Evolutionary conservation across 2,888 invertebrate genomes (phyloP).

Genomic region (Ferrisia virgata): DNA sequence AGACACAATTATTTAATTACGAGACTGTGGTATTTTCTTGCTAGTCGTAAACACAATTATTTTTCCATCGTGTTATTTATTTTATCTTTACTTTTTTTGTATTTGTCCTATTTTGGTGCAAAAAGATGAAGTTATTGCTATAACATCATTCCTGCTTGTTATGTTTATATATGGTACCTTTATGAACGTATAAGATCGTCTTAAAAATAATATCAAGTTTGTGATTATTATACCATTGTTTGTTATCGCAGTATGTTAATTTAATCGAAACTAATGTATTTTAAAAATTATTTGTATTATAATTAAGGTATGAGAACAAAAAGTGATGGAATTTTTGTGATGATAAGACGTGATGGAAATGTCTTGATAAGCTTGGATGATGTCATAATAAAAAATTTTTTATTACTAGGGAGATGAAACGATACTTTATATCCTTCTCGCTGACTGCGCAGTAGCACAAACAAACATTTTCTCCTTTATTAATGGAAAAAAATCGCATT

Average conservation of each 20-base stretch:
- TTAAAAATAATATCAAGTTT: neutral
- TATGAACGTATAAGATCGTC: neutral
- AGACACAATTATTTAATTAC: slow-evolving; percentile 34
- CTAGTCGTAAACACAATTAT: slow-evolving; percentile 44
- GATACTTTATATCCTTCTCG: too few relatives aligned
- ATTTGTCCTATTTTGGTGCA: neutral
- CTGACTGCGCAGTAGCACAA: too few relatives aligned
- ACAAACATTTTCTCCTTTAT: too few relatives aligned
- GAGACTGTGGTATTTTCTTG: slow-evolving; percentile 45
- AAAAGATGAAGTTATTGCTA: slow-evolving; percentile 22
- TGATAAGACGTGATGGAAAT: too few relatives aligned
- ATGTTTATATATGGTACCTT: neutral
- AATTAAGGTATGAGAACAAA: too few relatives aligned
- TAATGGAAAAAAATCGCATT: too few relatives aligned
- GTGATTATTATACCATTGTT: neutral
- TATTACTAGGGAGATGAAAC: too few relatives aligned
- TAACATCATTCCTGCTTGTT: slow-evolving; percentile 39
- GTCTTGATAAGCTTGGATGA: too few relatives aligned
- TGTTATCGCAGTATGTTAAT: neutral
- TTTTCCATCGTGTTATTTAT: slow-evolving; percentile 34
- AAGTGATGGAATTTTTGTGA: too few relatives aligned
- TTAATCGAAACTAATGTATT: neutral
- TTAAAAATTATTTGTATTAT: too few relatives aligned
- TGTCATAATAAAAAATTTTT: too few relatives aligned
- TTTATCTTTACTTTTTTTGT: slow-evolving; percentile 34